Evolutionary conservation across 1,140 invertebrate genomes (phyloP).

Genomic region (Aphelinus certus): DNA sequence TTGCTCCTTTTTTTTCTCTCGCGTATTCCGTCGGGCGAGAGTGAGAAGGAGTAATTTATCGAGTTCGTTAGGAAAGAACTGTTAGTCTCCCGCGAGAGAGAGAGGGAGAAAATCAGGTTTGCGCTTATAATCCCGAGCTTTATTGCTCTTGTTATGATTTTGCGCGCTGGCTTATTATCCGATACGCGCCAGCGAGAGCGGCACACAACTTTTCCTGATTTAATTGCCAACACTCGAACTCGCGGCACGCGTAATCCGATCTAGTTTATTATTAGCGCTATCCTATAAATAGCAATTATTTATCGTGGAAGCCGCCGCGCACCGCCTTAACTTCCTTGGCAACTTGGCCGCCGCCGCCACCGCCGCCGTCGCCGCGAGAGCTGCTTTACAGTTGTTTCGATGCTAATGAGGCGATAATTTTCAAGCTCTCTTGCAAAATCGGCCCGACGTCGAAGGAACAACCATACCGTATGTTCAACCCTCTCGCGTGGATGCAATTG

Average conservation of each 20-base stretch:
- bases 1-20: background rate
- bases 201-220: conserved; percentile 1
- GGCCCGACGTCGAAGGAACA: too few species aligned
- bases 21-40: background rate
- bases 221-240: conserved; percentile 2
- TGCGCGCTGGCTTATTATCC: background rate
- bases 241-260: background rate
- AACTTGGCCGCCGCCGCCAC: background rate
- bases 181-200: background rate
- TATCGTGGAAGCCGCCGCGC: conserved; percentile 10
- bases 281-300: conserved; percentile 28
- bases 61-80: background rate
- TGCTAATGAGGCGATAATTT: conserved; percentile 28
- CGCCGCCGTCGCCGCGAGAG: too few species aligned
- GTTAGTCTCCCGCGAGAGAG: background rate
- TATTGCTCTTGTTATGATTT: conserved; percentile 30
- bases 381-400: background rate
- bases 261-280: conserved; percentile 23
- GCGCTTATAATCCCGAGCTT: conserved; percentile 8
- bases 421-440: too few species aligned
- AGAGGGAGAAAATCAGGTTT: conserved; percentile 27
- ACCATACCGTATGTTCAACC: too few species aligned
- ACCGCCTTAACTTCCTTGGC: background rate
- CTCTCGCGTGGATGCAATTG: too few species aligned
- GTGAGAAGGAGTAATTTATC: conserved; percentile 8